Percentiles rank a stretch among this genome's conserved stretches.
Conservation (phyloP, 2,113 vertebrate genomes). For the Gallinago media region DNA sequence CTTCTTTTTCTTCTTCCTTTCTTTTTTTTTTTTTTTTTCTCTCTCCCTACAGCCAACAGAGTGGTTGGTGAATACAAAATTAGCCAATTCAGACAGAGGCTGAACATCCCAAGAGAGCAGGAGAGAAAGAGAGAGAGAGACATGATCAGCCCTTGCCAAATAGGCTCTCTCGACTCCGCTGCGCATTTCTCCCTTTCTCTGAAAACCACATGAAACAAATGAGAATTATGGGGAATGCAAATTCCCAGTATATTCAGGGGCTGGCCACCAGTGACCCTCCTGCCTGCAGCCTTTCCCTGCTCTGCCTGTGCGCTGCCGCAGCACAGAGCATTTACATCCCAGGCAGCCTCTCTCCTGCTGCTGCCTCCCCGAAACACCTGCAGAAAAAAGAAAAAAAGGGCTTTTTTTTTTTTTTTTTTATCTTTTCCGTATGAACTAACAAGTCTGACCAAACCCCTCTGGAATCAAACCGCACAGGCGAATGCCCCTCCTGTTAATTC, state of each 20-base stretch:
- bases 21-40: not conserved
- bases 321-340: not conserved
- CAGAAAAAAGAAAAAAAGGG: not conserved
- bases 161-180: not conserved
- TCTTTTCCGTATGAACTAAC: not conserved
- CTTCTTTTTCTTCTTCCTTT: not conserved
- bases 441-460: not conserved
- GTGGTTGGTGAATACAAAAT: slow-evolving; percentile 54
- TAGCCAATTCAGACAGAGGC: slow-evolving; percentile 46
- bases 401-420: not conserved
- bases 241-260: not conserved
- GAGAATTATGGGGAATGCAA: not conserved
- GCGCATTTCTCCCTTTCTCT: not conserved
- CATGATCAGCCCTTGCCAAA: slow-evolving; percentile 20
- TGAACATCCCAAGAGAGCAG: slow-evolving; percentile 20
- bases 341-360: not conserved
- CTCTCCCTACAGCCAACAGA: slow-evolving; percentile 15
- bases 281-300: not conserved
- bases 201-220: slow-evolving; percentile 23
- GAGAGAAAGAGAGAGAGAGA: slow-evolving; percentile 10
- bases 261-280: not conserved
- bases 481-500: not conserved
- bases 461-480: not conserved
- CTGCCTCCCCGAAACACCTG: not conserved
- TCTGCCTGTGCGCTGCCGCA: not conserved